Base-by-base conservation (phyloP, 2,888 invertebrate species). In the Drosophila buzzatii region DNA sequence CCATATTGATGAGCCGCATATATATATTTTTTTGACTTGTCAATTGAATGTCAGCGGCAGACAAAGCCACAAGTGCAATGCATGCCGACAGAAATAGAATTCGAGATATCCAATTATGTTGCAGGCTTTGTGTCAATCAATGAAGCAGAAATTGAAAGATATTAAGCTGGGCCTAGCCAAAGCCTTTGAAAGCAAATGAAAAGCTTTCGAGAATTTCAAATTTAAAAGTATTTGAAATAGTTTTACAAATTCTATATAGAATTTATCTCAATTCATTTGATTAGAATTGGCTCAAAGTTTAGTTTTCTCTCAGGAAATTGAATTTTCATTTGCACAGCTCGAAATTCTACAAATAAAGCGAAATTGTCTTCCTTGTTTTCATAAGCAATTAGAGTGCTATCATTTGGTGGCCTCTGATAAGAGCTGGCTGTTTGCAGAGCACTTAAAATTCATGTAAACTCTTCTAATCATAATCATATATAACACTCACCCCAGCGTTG, bases 61-160 rank as follows among this genome's bases (percentile, higher is more conserved):
- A 45, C 45, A 49, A 78, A 61, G 76, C 79, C 69, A 76, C 74
- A 79, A 79, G 80, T 70, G 70, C 58, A 52, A 66, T 70, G 58
- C 59, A 66, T 45, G 74, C 18, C n/a, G 68, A 68, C 56, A 68
- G 49, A 42, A 52, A 39, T 31, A 39, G 57, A 51, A 49, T 45
- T 55, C 23, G 33, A 4, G n/a, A 49, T 58, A 33, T 35, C 31
- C 61, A 74, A 73, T 73, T 72, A 52, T 66, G 67, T 31, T 23
- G 51, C 59, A 51, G 35, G 53, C 55, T 39, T 41, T 41, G 18
- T 35, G 18, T 67, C 67, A 67, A 67, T 42, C 47, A 69, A 49
- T 10, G 16, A 5, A 27, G 12, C 12, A 12, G 12, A 20, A 35
- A 64, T 41, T 63, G n/a, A 2, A 10, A 20, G n/a, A 8, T 4